phyloP scores from a whole-genome alignment of 2,113 vertebrate species.

The Pseudopodoces humilis region DNA sequence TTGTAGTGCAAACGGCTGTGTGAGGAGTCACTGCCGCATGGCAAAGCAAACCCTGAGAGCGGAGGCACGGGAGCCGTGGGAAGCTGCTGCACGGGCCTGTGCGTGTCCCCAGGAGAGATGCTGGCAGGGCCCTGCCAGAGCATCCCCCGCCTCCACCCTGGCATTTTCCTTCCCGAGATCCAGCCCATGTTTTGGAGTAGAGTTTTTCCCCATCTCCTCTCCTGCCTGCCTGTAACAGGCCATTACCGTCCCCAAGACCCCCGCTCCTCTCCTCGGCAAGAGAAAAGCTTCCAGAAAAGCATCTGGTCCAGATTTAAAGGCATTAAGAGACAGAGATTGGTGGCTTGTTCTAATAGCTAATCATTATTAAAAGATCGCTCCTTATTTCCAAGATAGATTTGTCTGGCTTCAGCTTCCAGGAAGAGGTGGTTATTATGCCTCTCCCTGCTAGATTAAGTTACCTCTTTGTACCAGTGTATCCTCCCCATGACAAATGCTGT shows the following conservation, averaged over 20 bases:
- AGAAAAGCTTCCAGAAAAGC: conserved; percentile 56
- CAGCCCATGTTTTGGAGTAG: not conserved
- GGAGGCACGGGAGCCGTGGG: not conserved
- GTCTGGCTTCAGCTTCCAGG: conserved; percentile 57
- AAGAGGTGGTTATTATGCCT: conserved; percentile 44
- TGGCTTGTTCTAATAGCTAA: conserved; percentile 61
- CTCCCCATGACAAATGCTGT: not conserved
- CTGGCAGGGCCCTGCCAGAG: not conserved
- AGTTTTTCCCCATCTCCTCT: not conserved
- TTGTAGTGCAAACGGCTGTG: not conserved
- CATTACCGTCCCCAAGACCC: not conserved
- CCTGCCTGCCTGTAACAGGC: not conserved
- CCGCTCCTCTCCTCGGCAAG: not conserved
- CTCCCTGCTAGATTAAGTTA: conserved; percentile 43
- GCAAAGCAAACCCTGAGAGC: not conserved
- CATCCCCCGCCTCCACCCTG: not conserved
- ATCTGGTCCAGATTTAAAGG: conserved; percentile 56
- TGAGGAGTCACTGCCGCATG: not conserved
- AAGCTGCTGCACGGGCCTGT: not conserved
- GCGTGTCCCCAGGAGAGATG: not conserved
- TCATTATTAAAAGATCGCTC: conserved; percentile 49
- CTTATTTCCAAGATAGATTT: conserved; percentile 50
- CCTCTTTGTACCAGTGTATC: not conserved
- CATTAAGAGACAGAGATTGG: conserved; percentile 48
- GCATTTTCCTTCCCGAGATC: not conserved